Percentiles rank a stretch among this genome's conserved stretches.
These are phyloP conservation scores for Arenaria interpres DNA, from an alignment of 2,113 vertebrate species.

Conservation along the genomic window DNA sequence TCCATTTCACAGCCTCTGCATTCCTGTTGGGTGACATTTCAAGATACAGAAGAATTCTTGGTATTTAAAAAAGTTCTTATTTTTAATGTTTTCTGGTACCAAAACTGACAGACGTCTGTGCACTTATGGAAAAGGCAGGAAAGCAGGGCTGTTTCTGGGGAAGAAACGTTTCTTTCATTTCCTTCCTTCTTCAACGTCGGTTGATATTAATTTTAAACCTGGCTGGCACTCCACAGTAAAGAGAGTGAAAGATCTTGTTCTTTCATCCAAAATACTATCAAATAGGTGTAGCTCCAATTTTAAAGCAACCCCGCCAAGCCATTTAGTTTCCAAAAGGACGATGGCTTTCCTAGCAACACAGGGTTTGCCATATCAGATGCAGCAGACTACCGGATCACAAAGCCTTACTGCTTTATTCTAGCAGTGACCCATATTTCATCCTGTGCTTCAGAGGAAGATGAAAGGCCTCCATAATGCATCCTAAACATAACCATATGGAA, in stretches of 20 bases:
- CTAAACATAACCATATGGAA: slow-evolving; percentile 53
- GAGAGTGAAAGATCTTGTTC: slow-evolving; percentile 24
- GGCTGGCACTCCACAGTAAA: background rate
- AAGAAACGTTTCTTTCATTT: slow-evolving; percentile 65
- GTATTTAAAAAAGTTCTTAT: slow-evolving; percentile 34
- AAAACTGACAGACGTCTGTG: slow-evolving; percentile 41
- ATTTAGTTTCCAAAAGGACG: background rate
- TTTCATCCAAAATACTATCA: slow-evolving; percentile 28
- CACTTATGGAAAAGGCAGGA: slow-evolving; percentile 36
- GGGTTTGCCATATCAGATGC: background rate
- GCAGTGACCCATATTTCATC: slow-evolving; percentile 20
- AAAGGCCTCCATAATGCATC: slow-evolving; percentile 37
- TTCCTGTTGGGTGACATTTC: slow-evolving; percentile 16
- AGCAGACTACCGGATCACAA: background rate
- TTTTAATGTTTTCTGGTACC: slow-evolving; percentile 50
- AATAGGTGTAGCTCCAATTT: background rate
- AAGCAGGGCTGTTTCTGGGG: slow-evolving; percentile 30
- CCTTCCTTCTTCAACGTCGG: background rate
- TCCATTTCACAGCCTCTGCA: background rate
- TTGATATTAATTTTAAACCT: slow-evolving; percentile 56
- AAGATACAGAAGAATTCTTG: slow-evolving; percentile 28
- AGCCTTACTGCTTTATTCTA: background rate
- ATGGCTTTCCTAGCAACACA: background rate
- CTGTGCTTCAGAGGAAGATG: slow-evolving; percentile 22
- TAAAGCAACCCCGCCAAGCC: background rate